Conservation (phyloP, 2,888 invertebrate genomes). For the Eupithecia centaureata region DNA sequence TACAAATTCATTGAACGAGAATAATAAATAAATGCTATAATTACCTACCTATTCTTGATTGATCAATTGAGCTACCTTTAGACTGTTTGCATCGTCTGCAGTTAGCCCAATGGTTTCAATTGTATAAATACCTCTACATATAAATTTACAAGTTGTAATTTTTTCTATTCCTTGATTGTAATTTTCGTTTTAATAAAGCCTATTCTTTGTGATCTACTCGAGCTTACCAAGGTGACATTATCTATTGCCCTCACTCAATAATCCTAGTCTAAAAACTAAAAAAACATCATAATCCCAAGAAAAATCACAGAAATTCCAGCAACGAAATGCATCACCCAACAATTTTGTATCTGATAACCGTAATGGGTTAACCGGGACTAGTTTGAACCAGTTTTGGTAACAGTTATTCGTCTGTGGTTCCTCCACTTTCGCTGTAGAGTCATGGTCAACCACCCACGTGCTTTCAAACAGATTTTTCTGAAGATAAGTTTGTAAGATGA, state of each 20-base stretch:
- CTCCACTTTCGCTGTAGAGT: slow-evolving; percentile 22
- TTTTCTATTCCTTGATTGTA: no score
- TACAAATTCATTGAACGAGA: no score
- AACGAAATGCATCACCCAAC: background rate
- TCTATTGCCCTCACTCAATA: background rate
- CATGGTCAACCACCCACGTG: slow-evolving; percentile 17
- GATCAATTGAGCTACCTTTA: no score
- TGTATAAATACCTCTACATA: no score
- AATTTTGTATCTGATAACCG: slow-evolving; percentile 3
- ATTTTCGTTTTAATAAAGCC: no score
- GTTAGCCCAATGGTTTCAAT: no score
- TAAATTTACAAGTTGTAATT: no score
- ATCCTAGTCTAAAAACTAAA: background rate
- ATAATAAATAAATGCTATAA: no score
- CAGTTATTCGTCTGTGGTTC: slow-evolving; percentile 22
- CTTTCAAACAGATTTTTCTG: background rate
- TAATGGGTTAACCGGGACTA: background rate
- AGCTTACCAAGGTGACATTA: no score
- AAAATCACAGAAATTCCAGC: background rate
- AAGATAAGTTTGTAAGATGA: background rate
- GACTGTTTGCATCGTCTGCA: no score
- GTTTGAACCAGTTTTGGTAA: slow-evolving; percentile 15
- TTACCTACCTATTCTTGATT: no score
- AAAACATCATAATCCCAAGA: background rate
- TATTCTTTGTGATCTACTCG: no score